phyloP scores from a whole-genome alignment of 2,797 vertebrate genomes.

The Selene dorsalis region DNA sequence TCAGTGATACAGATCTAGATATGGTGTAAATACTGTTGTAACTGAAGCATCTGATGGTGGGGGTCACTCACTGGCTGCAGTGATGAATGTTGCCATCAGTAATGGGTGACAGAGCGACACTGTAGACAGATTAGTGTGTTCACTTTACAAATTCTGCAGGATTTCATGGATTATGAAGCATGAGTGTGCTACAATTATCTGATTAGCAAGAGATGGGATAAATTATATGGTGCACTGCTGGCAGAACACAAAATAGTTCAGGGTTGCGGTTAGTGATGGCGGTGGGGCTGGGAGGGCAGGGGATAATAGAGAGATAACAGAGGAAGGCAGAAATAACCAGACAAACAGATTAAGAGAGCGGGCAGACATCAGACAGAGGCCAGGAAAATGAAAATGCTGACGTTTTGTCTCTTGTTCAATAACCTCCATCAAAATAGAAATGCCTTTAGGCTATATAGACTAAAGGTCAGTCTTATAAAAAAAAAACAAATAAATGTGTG shows the following conservation, averaged over 20 bases:
- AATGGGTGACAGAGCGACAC: conserved; percentile 8
- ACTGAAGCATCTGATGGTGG: neutral
- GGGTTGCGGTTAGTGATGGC: conserved; percentile 13
- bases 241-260: conserved; percentile 35
- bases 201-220: conserved; percentile 54
- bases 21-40: neutral
- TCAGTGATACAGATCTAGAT: neutral
- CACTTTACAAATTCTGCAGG: conserved; percentile 51
- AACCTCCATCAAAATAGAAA: conserved; percentile 45
- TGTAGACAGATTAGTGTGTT: conserved; percentile 47
- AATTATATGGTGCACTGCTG: conserved; percentile 46
- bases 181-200: conserved; percentile 55
- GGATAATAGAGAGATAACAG: conserved; percentile 50
- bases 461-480: conserved; percentile 45
- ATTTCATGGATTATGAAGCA: conserved; percentile 61
- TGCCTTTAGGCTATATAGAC: conserved; percentile 25
- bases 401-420: conserved; percentile 31
- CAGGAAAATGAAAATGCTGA: conserved; percentile 46
- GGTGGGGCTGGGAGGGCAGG: conserved; percentile 13
- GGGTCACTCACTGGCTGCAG: neutral
- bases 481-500: conserved; percentile 28
- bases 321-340: conserved; percentile 31
- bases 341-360: conserved; percentile 46
- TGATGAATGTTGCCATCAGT: conserved; percentile 19
- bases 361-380: conserved; percentile 42